Conservation (phyloP, 2,888 invertebrate species). For the Drosophila fulvimacula region DNA sequence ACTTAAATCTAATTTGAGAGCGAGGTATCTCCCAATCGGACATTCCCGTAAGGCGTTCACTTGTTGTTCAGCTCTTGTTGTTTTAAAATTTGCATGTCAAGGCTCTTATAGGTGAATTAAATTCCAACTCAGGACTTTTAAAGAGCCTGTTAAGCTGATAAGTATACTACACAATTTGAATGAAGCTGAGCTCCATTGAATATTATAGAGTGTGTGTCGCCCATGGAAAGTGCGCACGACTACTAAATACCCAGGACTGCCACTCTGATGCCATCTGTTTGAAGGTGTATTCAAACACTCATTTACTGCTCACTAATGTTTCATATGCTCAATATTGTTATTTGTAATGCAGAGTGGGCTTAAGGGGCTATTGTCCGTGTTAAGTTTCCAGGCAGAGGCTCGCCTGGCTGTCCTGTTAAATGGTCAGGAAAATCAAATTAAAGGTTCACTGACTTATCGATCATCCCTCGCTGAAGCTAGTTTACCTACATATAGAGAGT, state of each 20-base stretch:
- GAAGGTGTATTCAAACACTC: not conserved
- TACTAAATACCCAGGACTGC: not conserved
- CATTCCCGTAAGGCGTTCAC: too few relatives aligned
- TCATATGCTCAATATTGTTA: too few relatives aligned
- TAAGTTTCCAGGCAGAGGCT: too few relatives aligned
- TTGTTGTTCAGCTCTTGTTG: constrained; percentile 15
- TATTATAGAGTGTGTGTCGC: not conserved
- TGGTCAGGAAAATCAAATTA: constrained; percentile 1
- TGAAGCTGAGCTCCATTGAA: not conserved
- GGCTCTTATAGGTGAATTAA: constrained; percentile 21
- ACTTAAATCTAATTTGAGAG: not conserved
- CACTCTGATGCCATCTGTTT: not conserved
- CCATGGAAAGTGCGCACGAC: not conserved
- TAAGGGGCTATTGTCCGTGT: not conserved
- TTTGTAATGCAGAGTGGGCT: too few relatives aligned
- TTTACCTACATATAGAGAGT: constrained; percentile 9
- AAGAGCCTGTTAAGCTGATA: constrained; percentile 31
- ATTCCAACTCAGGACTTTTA: constrained; percentile 1
- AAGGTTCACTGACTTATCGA: constrained; percentile 9
- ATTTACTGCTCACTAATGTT: not conserved
- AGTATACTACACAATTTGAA: constrained; percentile 26
- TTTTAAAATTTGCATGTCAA: constrained; percentile 41
- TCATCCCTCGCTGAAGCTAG: constrained; percentile 13
- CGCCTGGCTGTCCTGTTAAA: not conserved
- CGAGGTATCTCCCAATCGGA: not conserved